These are phyloP conservation scores for Diploscapter pachys DNA, from an alignment of 1,140 invertebrate species.

Conservation along the genomic window DNA sequence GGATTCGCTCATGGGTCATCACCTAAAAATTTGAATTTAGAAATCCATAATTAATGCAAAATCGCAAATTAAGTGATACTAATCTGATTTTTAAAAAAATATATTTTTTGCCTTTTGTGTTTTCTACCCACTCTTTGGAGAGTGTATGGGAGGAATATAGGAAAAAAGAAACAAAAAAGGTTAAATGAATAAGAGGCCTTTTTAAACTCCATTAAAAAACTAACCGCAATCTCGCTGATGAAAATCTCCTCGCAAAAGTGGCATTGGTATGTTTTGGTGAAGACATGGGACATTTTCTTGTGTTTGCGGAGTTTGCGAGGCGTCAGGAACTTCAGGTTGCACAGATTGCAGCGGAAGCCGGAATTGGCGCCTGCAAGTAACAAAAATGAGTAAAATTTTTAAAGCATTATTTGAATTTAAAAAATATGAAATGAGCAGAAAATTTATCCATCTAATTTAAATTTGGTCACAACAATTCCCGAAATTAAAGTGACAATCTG, in stretches of 20 bases:
- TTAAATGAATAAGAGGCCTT: background rate
- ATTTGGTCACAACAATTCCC: too few relatives aligned
- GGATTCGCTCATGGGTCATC: constrained; percentile 56
- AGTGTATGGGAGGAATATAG: too few relatives aligned
- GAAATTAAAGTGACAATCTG: too few relatives aligned
- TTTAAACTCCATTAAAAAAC: constrained; percentile 2
- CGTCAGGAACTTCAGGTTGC: constrained; percentile 56
- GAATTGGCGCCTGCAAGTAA: constrained; percentile 40
- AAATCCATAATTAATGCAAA: too few relatives aligned
- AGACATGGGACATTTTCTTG: constrained; percentile 59
- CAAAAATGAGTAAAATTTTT: too few relatives aligned
- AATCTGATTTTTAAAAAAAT: too few relatives aligned
- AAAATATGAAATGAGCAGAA: too few relatives aligned
- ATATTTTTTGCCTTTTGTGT: too few relatives aligned
- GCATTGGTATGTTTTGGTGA: constrained; percentile 57
- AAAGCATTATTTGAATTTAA: too few relatives aligned
- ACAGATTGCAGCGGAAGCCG: constrained; percentile 57
- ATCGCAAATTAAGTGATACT: too few relatives aligned
- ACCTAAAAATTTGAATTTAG: constrained; percentile 37
- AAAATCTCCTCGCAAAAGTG: constrained; percentile 58
- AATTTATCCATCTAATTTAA: too few relatives aligned
- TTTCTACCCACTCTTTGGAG: too few relatives aligned
- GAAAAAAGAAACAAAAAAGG: background rate
- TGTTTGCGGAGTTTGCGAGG: constrained; percentile 56
- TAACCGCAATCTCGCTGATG: constrained; percentile 52